These are phyloP conservation scores for Planiliza haematocheilus DNA, from an alignment of 2,113 vertebrate species.

Conservation along the genomic window DNA sequence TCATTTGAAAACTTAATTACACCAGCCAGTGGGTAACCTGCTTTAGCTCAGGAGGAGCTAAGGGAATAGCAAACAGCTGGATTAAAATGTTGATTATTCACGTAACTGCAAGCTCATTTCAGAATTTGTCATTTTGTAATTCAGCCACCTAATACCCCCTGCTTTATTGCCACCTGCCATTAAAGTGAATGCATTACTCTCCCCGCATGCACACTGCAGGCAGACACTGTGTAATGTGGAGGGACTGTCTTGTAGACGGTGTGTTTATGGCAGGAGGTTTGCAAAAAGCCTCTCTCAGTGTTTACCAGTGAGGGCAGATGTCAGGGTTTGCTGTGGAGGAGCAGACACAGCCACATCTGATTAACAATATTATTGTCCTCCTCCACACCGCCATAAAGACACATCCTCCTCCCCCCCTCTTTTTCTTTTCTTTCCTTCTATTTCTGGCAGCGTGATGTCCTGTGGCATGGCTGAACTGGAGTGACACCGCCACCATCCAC, in stretches of 20 bases:
- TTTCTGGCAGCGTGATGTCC: conserved; percentile 66
- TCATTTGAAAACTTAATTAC: conserved; percentile 31
- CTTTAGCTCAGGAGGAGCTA: conserved; percentile 55
- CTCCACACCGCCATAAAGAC: conserved; percentile 66
- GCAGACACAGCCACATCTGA: conserved; percentile 84
- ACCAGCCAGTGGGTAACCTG: conserved; percentile 24
- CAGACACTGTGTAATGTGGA: conserved; percentile 38
- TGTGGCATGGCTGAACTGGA: conserved; percentile 66
- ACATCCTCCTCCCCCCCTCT: conserved; percentile 1
- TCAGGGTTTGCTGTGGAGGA: conserved; percentile 75
- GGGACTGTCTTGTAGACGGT: conserved; percentile 33
- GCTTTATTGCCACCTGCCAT: conserved; percentile 32
- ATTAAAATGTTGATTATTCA: conserved; percentile 40
- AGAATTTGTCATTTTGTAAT: conserved; percentile 28
- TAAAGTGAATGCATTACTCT: conserved; percentile 37
- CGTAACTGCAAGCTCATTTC: conserved; percentile 44
- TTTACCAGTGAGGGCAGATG: conserved; percentile 74
- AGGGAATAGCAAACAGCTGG: conserved; percentile 41
- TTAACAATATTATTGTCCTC: conserved; percentile 84
- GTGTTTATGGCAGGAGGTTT: conserved; percentile 63
- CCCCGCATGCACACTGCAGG: conserved; percentile 24
- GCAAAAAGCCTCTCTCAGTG: conserved; percentile 66
- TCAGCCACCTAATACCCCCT: not conserved
- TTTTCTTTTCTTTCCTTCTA: conserved; percentile 54
- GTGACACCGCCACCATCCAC: conserved; percentile 78